Percentiles rank a stretch among this genome's conserved stretches.
Evolutionary conservation across 2,113 vertebrate species (phyloP).

Genomic region (Puffinus mauretanicus): DNA sequence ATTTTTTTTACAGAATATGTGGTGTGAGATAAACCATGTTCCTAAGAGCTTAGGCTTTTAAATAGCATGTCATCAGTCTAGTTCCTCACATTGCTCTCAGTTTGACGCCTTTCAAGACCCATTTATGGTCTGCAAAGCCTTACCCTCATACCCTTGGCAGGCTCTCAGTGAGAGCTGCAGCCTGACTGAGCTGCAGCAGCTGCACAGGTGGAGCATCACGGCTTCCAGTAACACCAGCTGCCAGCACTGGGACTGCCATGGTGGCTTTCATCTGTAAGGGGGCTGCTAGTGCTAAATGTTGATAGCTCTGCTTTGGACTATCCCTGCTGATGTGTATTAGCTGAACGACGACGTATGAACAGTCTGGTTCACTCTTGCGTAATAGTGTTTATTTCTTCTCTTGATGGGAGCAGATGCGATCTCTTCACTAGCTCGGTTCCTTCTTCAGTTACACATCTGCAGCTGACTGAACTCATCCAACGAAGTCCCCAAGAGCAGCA

Average conservation of each 20-base stretch:
- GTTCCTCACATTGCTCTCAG: not conserved
- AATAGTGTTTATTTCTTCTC: not conserved
- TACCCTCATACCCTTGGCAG: rapidly evolving
- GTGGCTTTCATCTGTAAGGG: not conserved
- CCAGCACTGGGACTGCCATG: not conserved
- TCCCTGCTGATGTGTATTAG: not conserved
- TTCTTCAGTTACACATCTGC: slow-evolving; percentile 8
- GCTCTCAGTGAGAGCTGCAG: not conserved
- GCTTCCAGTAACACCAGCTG: not conserved
- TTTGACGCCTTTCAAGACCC: not conserved
- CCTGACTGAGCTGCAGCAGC: not conserved
- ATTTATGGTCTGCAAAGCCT: not conserved
- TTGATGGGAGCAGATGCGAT: not conserved
- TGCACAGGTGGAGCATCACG: not conserved
- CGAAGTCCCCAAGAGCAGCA: not conserved
- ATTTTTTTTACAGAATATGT: no score
- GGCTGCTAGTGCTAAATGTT: not conserved
- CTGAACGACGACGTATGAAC: not conserved
- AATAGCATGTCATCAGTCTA: not conserved
- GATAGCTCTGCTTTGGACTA: not conserved
- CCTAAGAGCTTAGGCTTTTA: not conserved
- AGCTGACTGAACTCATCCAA: not conserved
- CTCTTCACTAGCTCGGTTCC: not conserved
- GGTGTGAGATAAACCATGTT: not conserved
- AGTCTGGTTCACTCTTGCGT: not conserved